Evolutionary conservation across 2,113 vertebrate species (phyloP).

Genomic region (Nothoprocta pentlandii): DNA sequence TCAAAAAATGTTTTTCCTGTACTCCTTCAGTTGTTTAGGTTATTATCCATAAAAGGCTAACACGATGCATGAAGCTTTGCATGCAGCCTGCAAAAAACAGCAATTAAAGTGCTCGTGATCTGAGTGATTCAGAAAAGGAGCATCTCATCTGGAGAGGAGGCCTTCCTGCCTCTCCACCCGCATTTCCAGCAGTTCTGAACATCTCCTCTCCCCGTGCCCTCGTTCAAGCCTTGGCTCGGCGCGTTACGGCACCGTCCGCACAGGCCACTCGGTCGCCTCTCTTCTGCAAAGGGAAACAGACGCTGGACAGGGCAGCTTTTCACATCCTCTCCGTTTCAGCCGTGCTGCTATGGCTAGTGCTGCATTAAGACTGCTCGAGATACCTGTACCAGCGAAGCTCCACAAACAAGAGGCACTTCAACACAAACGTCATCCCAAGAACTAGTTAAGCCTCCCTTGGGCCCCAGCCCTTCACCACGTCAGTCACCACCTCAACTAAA

Average conservation of each 20-base stretch:
- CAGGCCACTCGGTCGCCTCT: constrained; percentile 43
- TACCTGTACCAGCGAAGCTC: background rate
- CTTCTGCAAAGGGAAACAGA: background rate
- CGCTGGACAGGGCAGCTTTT: background rate
- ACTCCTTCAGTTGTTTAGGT: background rate
- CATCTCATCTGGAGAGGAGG: constrained; percentile 9
- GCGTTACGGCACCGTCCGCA: background rate
- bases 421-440: background rate
- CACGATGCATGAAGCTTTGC: background rate
- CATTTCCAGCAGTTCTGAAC: background rate
- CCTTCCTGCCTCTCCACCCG: background rate
- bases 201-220: constrained; percentile 9
- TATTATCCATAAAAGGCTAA: background rate
- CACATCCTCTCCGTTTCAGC: background rate
- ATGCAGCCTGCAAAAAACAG: background rate
- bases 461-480: background rate
- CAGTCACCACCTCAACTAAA: background rate
- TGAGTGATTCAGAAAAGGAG: constrained; percentile 4
- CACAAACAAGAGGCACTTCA: background rate
- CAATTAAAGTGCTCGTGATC: background rate
- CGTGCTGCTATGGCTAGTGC: background rate
- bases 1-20: background rate
- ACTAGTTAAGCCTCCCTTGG: background rate
- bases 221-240: background rate
- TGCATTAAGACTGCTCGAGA: background rate